Evolutionary conservation across 2,113 vertebrate genomes (phyloP), one percentile per base, ranked within the genome.

Genomic region (Ivindomyrus marchei): DNA sequence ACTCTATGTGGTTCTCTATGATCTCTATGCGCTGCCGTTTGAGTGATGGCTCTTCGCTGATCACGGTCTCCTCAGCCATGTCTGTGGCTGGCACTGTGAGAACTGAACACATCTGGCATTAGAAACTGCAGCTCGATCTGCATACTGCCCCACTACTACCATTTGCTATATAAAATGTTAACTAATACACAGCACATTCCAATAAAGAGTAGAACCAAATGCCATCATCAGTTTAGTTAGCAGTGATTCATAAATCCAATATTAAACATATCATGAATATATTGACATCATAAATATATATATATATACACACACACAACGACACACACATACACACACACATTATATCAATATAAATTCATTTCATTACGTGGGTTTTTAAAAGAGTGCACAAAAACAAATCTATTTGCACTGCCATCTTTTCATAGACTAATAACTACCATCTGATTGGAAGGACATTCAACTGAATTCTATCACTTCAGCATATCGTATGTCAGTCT

Each of bases 61-160:
- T 97, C 85, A 98, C 97, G 4, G 97, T 97, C 93, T 98, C 97
- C 94, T 98, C 97, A 89, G 97, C 97, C 92, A 98, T 97, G 90
- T 98, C 97, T 49, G 97, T 98, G 90, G 97, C 97, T 92, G 97
- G 97, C 91, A 98, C 97, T 92, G 97, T 98, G 93, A 97, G 94
- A 66, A 98, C 97, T 98, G 90, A 89, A 94, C 19, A 21, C 27
- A 89, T 21, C 50, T 11, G 45, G 17, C n/a, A 27, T 77, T 85
- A 89, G 58, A 47, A 70, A 87, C 27, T 47, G 27, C 36, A 19
- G 11, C n/a, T 85, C 2, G 1, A 2, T 27, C 47, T 31, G 8
- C 50, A 88, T 2, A 46, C 36, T 7, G 45, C 80, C 10, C 45
- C 56, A n/a, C 8, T 24, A 19, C 27, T 27, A 36, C 10, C 85